These are phyloP conservation scores for Magallana angulata DNA, from an alignment of 1,140 invertebrate genomes.

Conservation along the genomic window DNA sequence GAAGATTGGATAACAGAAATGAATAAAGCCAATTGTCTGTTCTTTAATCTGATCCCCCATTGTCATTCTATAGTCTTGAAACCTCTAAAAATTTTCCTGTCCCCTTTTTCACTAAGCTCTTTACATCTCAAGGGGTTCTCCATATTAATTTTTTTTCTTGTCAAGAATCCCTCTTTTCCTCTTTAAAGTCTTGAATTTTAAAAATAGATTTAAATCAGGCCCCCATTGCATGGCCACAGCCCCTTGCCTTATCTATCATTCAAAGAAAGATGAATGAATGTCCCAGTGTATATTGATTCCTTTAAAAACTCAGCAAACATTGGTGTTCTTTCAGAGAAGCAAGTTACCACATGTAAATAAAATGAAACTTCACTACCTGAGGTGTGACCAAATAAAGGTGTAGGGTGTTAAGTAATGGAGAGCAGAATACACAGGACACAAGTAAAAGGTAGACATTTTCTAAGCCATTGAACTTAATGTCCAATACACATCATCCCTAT, in stretches of 20 bases:
- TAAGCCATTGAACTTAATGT: not conserved
- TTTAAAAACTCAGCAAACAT: conserved; percentile 18
- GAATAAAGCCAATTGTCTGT: too few species aligned
- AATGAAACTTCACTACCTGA: not conserved
- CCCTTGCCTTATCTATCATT: not conserved
- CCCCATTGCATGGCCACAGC: not conserved
- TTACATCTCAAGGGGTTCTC: too few species aligned
- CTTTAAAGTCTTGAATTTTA: too few species aligned
- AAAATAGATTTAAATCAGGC: not conserved
- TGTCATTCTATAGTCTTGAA: too few species aligned
- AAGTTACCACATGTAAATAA: conserved; percentile 23
- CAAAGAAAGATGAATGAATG: not conserved
- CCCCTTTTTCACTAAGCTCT: too few species aligned
- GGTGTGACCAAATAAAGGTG: not conserved
- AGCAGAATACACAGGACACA: not conserved
- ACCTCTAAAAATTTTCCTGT: not conserved
- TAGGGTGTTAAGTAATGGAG: not conserved
- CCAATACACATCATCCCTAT: conserved; percentile 12
- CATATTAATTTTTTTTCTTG: too few species aligned
- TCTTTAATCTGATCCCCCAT: too few species aligned
- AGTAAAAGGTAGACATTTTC: not conserved
- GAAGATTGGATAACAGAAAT: too few species aligned
- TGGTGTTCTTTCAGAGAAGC: not conserved
- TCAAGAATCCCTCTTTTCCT: too few species aligned
- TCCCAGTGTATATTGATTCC: not conserved